Percentiles rank a stretch among this genome's conserved stretches.
Conservation (phyloP, 2,888 invertebrate genomes). For the Chloroclysta siterata region DNA sequence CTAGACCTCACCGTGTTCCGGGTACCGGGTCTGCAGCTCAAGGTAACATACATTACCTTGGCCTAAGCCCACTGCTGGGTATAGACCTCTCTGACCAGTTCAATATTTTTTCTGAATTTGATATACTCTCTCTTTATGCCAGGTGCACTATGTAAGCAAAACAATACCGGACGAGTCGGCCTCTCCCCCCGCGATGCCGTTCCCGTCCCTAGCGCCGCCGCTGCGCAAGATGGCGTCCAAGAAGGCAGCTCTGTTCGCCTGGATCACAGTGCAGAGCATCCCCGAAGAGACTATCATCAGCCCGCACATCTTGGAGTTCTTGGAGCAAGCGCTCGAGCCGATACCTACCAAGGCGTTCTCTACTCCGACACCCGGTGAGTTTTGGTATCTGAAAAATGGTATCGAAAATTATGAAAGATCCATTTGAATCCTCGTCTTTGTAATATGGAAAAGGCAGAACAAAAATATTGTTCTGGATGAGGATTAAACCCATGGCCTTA, state of each 20-base stretch:
- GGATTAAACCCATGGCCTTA: too few species aligned
- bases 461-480: too few species aligned
- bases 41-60: conserved; percentile 79
- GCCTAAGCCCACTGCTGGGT: too few species aligned
- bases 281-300: conserved; percentile 99
- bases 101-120: too few species aligned
- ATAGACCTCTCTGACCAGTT: too few species aligned
- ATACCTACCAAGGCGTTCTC: conserved; percentile 89
- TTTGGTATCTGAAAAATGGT: not conserved
- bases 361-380: conserved; percentile 68
- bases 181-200: conserved; percentile 60
- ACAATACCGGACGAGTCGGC: conserved; percentile 87
- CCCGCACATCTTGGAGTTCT: conserved; percentile 97
- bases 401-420: too few species aligned
- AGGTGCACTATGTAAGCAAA: conserved; percentile 93
- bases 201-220: conserved; percentile 35
- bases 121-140: conserved; percentile 4
- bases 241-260: conserved; percentile 95
- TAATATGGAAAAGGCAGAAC: too few species aligned
- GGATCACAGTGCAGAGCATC: conserved; percentile 98
- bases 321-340: conserved; percentile 98
- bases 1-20: conserved; percentile 94
- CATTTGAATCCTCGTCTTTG: too few species aligned
- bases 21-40: conserved; percentile 95
- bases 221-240: conserved; percentile 88